phyloP scores from a whole-genome alignment of 1,140 invertebrate genomes.

The Nautilus pompilius region DNA sequence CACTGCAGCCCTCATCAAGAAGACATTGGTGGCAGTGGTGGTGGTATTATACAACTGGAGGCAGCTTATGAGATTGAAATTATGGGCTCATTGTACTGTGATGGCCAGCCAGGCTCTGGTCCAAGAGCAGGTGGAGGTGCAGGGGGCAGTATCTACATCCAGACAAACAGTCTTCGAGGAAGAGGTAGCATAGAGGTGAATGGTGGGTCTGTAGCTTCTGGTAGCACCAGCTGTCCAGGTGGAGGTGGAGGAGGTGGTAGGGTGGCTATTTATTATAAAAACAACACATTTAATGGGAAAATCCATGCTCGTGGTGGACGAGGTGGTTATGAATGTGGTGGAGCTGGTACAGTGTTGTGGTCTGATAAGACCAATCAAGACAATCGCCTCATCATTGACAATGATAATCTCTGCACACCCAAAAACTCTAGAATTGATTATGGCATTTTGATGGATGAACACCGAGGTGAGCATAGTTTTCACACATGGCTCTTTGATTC shows the following conservation, averaged over 20 bases:
- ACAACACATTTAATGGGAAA: constrained; percentile 18
- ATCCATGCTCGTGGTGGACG: constrained; percentile 26
- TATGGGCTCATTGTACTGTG: constrained; percentile 13
- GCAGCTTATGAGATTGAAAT: constrained; percentile 2
- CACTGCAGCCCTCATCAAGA: constrained; percentile 16
- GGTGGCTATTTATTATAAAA: constrained; percentile 28
- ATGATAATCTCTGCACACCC: constrained; percentile 26
- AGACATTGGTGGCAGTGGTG: constrained; percentile 26
- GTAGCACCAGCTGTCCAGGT: constrained; percentile 23
- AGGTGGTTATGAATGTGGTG: constrained; percentile 34
- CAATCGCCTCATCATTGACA: constrained; percentile 29
- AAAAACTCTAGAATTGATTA: constrained; percentile 24
- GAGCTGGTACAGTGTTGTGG: constrained; percentile 31
- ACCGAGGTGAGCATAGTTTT: constrained; percentile 33
- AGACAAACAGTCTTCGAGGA: constrained; percentile 18
- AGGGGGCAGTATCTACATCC: constrained; percentile 33
- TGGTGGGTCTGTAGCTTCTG: constrained; percentile 23
- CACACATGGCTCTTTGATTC: constrained; percentile 38
- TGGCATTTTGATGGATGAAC: constrained; percentile 19
- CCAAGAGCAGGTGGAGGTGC: constrained; percentile 31
- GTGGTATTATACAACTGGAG: constrained; percentile 32
- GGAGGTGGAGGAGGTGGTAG: constrained; percentile 39
- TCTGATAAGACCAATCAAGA: constrained; percentile 12
- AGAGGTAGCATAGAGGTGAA: constrained; percentile 22
- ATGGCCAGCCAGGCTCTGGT: constrained; percentile 18